Conservation (phyloP, 2,888 invertebrate genomes). For the Volucella bombylans region DNA sequence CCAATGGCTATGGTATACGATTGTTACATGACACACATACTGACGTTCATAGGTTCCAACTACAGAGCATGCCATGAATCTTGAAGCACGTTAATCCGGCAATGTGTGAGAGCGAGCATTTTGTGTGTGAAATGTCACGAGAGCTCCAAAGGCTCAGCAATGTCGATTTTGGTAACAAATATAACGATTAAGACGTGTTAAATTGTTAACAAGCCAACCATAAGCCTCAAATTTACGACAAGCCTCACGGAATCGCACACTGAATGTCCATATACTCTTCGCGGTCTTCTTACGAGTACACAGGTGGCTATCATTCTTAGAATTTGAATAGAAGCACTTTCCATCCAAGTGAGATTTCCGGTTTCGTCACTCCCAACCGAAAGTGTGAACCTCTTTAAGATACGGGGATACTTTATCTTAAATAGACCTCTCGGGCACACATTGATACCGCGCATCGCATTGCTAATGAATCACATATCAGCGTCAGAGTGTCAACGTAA, state of each 20-base stretch:
- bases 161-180: conserved; percentile 78
- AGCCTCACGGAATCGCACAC: conserved; percentile 38
- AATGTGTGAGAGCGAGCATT: conserved; percentile 59
- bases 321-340: conserved; percentile 1
- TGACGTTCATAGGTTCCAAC: conserved; percentile 38
- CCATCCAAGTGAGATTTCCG: conserved; percentile 28
- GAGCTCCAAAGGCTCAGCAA: conserved; percentile 44
- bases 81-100: conserved; percentile 72
- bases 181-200: conserved; percentile 83
- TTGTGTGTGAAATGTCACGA: conserved; percentile 65
- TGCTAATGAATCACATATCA: conserved; percentile 63
- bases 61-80: conserved; percentile 59
- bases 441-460: conserved; percentile 37
- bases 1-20: conserved; percentile 57
- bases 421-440: conserved; percentile 26
- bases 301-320: neutral
- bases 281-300: conserved; percentile 24
- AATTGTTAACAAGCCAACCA: conserved; percentile 83
- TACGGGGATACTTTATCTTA: conserved; percentile 24
- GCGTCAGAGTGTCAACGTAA: conserved; percentile 48
- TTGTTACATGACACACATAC: conserved; percentile 66
- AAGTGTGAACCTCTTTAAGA: conserved; percentile 7
- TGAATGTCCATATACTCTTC: conserved; percentile 40
- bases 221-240: conserved; percentile 82
- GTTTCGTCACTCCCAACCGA: conserved; percentile 9